Percentiles rank a stretch among this genome's conserved stretches.
Evolutionary conservation across 1,140 invertebrate species (phyloP).

Genomic region (Bradysia coprophila): DNA sequence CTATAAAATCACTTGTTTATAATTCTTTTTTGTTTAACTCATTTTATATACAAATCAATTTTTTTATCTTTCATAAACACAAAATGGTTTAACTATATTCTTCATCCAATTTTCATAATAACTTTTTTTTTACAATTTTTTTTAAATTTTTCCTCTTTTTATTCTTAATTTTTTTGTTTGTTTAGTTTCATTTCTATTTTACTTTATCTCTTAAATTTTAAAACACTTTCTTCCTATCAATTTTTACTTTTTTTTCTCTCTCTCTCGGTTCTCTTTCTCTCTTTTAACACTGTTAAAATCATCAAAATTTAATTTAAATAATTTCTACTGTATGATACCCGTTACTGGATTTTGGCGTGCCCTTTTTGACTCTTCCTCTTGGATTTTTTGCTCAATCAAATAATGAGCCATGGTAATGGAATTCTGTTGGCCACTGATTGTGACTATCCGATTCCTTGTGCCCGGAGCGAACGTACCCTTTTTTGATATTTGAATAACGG

Average conservation of each 20-base stretch:
- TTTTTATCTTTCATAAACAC: no score
- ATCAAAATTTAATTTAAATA: neutral
- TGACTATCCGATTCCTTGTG: constrained; percentile 91
- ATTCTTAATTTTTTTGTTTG: neutral
- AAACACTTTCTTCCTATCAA: neutral
- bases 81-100: no score
- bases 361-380: constrained; percentile 86
- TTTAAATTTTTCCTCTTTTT: neutral
- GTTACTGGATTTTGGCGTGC: constrained; percentile 70
- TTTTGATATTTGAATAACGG: constrained; percentile 96
- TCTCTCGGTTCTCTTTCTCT: neutral
- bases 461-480: constrained; percentile 93
- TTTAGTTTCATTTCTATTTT: neutral
- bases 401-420: constrained; percentile 80
- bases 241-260: neutral
- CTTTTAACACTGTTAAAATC: neutral
- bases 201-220: neutral
- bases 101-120: neutral
- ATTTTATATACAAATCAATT: no score
- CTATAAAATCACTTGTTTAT: neutral
- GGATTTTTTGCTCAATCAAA: constrained; percentile 89
- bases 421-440: constrained; percentile 74
- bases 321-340: constrained; percentile 33
- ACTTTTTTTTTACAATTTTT: neutral
- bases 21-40: neutral